A percentile compares a stretch with the other conserved stretches of the same genome.
Conservation (phyloP, 2,113 vertebrate species). For the Smithornis capensis region DNA sequence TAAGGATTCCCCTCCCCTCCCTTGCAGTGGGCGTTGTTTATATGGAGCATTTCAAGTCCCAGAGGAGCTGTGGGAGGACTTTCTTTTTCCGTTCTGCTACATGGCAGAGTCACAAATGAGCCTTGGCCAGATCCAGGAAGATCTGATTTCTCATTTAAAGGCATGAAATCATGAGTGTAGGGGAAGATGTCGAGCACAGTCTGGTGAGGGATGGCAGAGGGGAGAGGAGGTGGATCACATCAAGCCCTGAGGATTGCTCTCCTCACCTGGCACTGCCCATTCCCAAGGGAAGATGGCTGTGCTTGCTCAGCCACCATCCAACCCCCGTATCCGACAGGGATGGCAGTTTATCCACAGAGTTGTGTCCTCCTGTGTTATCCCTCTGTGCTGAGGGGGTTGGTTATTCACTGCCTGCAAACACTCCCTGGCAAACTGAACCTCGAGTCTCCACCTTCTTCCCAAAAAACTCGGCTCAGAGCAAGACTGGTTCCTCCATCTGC, state of each 20-base stretch:
- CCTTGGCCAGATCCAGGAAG: slow-evolving; percentile 42
- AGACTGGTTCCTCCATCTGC: background rate
- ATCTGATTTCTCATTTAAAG: slow-evolving; percentile 58
- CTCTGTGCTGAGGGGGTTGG: background rate
- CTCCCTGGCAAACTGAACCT: background rate
- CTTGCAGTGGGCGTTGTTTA: slow-evolving; percentile 69
- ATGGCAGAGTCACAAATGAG: slow-evolving; percentile 66
- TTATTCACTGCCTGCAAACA: background rate
- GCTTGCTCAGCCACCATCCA: background rate
- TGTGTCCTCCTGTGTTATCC: background rate
- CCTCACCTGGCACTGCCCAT: background rate
- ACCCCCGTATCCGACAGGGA: background rate
- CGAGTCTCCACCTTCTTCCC: background rate
- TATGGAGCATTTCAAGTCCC: slow-evolving; percentile 68
- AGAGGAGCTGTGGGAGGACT: slow-evolving; percentile 68
- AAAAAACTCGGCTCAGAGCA: rapidly evolving
- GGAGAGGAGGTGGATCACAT: background rate
- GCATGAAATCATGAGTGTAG: background rate
- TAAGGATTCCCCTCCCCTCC: slow-evolving; percentile 65
- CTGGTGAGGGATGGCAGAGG: background rate
- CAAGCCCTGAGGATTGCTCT: background rate
- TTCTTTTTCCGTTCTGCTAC: slow-evolving; percentile 61
- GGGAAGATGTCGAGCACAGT: background rate
- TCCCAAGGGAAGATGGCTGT: background rate
- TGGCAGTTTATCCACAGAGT: background rate